Percentiles rank a stretch among this genome's conserved stretches.
These are phyloP conservation scores for Apamea epomidion DNA, from an alignment of 2,888 invertebrate species.

Conservation along the genomic window DNA sequence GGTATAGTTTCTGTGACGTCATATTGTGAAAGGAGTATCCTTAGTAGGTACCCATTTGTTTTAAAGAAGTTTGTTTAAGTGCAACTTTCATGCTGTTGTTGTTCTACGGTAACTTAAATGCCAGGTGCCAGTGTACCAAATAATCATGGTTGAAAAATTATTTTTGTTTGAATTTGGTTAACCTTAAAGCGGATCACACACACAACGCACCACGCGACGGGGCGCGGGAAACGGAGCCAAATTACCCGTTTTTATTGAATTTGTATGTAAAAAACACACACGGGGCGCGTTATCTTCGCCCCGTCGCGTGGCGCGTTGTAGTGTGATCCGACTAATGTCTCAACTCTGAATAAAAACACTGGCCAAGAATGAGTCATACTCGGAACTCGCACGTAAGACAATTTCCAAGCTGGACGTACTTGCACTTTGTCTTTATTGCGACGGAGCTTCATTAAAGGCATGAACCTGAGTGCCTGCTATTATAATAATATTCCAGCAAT, in stretches of 20 bases:
- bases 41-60: too few relatives aligned
- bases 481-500: not conserved
- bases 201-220: too few relatives aligned
- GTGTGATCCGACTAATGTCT: too few relatives aligned
- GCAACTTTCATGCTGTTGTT: not conserved
- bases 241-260: too few relatives aligned
- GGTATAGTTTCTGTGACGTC: too few relatives aligned
- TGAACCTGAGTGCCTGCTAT: not conserved
- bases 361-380: not conserved
- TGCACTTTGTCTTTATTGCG: not conserved
- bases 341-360: not conserved
- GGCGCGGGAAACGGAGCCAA: too few relatives aligned
- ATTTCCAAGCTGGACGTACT: not conserved
- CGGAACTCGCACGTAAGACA: not conserved
- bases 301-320: too few relatives aligned
- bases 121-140: not conserved
- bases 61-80: too few relatives aligned
- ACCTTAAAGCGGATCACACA: not conserved
- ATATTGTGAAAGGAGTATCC: too few relatives aligned
- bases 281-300: too few relatives aligned
- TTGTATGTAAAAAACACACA: too few relatives aligned
- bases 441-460: not conserved
- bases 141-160: not conserved
- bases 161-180: not conserved
- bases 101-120: too few relatives aligned